Evolutionary conservation across 92 coral and sea anemone species (phyloP).

Genomic region (Epizoanthus ramosus): DNA sequence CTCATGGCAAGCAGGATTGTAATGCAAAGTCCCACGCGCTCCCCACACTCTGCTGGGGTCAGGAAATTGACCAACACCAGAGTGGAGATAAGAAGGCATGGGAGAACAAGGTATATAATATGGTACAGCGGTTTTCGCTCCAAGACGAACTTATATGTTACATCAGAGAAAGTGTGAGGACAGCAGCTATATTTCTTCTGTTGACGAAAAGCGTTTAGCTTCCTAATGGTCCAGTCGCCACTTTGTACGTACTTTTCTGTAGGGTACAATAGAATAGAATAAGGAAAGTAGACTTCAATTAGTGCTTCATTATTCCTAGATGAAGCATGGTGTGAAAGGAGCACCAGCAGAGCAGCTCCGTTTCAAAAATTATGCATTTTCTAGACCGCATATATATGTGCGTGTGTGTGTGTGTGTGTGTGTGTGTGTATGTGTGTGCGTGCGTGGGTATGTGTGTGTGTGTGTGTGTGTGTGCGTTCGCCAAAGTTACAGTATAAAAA

Average conservation of each 20-base stretch:
- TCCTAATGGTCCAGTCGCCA: conserved; percentile 14
- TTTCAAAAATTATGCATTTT: too few relatives aligned
- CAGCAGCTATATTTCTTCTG: conserved; percentile 20
- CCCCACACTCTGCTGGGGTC: conserved; percentile 21
- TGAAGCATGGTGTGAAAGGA: too few relatives aligned
- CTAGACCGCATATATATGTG: too few relatives aligned
- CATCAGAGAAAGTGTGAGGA: not conserved
- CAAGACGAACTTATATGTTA: conserved; percentile 9
- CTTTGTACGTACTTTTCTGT: conserved; percentile 8
- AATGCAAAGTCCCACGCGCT: conserved; percentile 31
- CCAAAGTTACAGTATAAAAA: too few relatives aligned
- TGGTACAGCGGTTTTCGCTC: conserved; percentile 23
- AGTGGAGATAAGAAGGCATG: conserved; percentile 14
- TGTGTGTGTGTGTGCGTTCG: too few relatives aligned
- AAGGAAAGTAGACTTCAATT: too few relatives aligned
- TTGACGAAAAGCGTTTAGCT: not conserved
- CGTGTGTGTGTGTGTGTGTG: too few relatives aligned
- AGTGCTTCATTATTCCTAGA: too few relatives aligned
- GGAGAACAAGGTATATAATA: conserved; percentile 19
- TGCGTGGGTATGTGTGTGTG: too few relatives aligned
- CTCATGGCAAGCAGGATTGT: conserved; percentile 32
- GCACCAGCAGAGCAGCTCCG: too few relatives aligned
- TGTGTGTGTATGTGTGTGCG: too few relatives aligned
- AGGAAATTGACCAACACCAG: conserved; percentile 10
- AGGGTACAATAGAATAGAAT: not conserved